A percentile compares a stretch with the other conserved stretches of the same genome.
phyloP scores from a whole-genome alignment of 2,113 vertebrate genomes.

The Myiagra hebetior region DNA sequence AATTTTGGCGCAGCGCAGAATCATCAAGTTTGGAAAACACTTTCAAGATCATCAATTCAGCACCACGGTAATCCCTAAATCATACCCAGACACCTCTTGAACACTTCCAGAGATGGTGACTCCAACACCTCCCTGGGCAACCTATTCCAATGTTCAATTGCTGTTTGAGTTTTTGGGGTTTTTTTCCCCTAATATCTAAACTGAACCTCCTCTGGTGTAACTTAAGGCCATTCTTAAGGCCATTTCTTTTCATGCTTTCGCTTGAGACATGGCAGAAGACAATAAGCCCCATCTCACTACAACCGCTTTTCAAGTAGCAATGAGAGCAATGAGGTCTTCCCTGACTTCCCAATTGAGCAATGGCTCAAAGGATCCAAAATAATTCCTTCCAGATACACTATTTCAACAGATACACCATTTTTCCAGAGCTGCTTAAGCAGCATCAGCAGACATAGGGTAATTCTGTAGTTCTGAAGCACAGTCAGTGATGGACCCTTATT shows the following conservation, averaged over 20 bases:
- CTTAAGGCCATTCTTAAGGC: background rate
- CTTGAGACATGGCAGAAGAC: background rate
- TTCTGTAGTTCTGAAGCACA: background rate
- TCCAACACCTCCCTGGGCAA: background rate
- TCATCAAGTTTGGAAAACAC: background rate
- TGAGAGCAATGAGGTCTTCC: background rate
- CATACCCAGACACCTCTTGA: background rate
- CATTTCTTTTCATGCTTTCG: background rate
- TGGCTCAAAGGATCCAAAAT: background rate
- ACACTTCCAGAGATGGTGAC: background rate
- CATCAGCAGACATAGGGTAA: background rate
- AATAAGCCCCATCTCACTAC: background rate
- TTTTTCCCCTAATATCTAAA: background rate
- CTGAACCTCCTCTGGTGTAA: background rate
- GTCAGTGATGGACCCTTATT: background rate
- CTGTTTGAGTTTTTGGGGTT: accelerated
- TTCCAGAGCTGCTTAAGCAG: background rate
- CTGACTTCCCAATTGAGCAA: background rate
- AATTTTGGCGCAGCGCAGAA: background rate
- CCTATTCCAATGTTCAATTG: background rate
- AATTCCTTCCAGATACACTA: background rate
- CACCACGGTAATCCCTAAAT: background rate
- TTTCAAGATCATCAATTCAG: background rate
- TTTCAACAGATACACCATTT: background rate
- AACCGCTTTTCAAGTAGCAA: background rate